Percentiles rank a stretch among this genome's conserved stretches.
These are phyloP conservation scores for Enhydra lutris DNA, from an alignment of 2,113 vertebrate genomes.

Conservation along the genomic window DNA sequence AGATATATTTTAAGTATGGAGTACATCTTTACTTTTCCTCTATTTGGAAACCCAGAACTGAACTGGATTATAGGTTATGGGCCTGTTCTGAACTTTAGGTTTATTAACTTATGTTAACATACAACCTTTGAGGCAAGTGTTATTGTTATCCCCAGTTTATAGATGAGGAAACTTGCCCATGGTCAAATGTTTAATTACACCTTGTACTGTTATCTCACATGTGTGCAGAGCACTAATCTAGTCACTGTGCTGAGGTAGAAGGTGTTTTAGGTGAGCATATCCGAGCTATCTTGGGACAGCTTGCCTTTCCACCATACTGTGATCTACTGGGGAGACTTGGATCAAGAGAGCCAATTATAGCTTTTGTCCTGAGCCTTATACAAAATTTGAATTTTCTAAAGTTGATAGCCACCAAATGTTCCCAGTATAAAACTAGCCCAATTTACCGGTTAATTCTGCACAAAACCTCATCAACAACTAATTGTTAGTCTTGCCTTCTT, in stretches of 20 bases:
- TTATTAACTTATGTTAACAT: slow-evolving; percentile 18
- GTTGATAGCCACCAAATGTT: background rate
- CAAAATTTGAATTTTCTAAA: slow-evolving; percentile 26
- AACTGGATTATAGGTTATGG: background rate
- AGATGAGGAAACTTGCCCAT: background rate
- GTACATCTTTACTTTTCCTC: background rate
- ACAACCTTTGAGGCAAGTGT: background rate
- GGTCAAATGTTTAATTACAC: background rate
- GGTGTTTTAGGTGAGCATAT: background rate
- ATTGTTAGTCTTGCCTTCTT: slow-evolving; percentile 10
- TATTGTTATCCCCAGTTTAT: background rate
- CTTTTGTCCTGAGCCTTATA: background rate
- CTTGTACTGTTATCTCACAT: background rate
- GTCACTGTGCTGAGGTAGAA: background rate
- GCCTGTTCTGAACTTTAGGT: background rate
- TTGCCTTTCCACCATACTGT: background rate
- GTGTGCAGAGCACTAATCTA: background rate
- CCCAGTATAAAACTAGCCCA: background rate
- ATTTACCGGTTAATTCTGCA: background rate
- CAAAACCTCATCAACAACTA: background rate
- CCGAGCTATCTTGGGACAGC: background rate
- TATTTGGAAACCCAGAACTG: background rate
- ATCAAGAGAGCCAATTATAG: background rate
- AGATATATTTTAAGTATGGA: background rate
- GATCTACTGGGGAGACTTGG: background rate